These are phyloP conservation scores for Fragum fragum DNA, from an alignment of 2,888 invertebrate species.

Conservation along the genomic window DNA sequence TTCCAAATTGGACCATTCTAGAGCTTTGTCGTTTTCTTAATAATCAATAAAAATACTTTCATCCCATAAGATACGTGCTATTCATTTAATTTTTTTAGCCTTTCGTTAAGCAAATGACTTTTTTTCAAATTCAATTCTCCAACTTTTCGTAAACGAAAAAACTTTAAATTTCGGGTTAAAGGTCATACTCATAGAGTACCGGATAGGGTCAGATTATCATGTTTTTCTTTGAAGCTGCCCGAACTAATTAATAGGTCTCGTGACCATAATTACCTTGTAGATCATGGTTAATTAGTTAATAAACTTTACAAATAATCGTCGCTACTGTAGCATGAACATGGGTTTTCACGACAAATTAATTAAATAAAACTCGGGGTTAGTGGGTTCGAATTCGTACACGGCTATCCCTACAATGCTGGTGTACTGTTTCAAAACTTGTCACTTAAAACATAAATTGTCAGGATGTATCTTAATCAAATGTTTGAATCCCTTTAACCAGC, in stretches of 20 bases:
- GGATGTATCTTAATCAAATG: constrained; percentile 1
- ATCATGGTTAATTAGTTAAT: constrained; percentile 19
- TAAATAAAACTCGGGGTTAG: constrained; percentile 18
- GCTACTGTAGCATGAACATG: background rate
- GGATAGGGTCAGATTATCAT: constrained; percentile 8
- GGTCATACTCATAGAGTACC: background rate
- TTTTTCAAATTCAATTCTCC: too few relatives aligned
- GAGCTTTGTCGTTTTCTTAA: too few relatives aligned
- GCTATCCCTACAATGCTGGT: constrained; percentile 1
- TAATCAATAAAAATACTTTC: too few relatives aligned
- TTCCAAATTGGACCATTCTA: too few relatives aligned
- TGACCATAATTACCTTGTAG: constrained; percentile 10
- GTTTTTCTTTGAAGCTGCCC: constrained; percentile 8
- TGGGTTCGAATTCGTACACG: constrained; percentile 1
- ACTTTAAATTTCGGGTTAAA: background rate
- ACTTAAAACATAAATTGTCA: background rate
- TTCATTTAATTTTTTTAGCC: too few relatives aligned
- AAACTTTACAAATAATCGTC: constrained; percentile 8
- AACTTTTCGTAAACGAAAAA: too few relatives aligned
- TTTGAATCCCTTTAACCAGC: too few relatives aligned
- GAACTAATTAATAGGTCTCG: constrained; percentile 16
- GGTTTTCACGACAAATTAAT: constrained; percentile 7
- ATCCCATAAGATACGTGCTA: too few relatives aligned
- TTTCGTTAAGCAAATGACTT: too few relatives aligned
- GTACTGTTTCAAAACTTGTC: constrained; percentile 15